Evolutionary conservation across 2,113 vertebrate genomes (phyloP), one percentile per base, ranked within the genome.

Genomic region (Procavia capensis): DNA sequence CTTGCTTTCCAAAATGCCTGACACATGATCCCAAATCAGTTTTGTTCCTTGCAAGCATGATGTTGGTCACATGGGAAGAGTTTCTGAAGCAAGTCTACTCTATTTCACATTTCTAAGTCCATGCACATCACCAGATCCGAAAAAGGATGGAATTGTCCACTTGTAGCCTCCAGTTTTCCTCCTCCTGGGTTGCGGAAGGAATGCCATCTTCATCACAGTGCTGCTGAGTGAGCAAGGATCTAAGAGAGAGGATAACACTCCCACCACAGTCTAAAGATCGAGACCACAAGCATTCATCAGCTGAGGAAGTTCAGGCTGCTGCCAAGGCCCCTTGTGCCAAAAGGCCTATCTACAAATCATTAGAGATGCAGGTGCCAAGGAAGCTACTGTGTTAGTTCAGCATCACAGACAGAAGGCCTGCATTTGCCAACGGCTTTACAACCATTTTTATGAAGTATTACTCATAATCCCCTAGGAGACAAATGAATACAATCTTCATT

Each of bases 1-100:
- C 57, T 95, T 93, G 90, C 87, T 90, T 93, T 91, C n/a, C 17
- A 92, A 97, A 94, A 96, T 91, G 91, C 96, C 96, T 95, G 97
- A 96, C 91, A 82, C 54, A 29, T 79, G 36, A 95, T 59, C 94
- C 74, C 61, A 76, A 74, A 47, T 75, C n/a, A 63, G 59, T 86
- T 31, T 59, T 66, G 14, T 76, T 27, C 80, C 70, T 63, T 88
- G 25, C 31, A 96, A 88, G 85, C 36, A 39, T 61, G 29, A 90
- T 57, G 6, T 59, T 47, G 39, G 22, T 89, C 64, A 36, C n/a
- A 39, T 24, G 13, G 81, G n/a, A 94, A 88, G 45, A 24, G 39
- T 47, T 89, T 64, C 50, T 74, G 27, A 72, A 93, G 36, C 59
- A 85, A 41, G 27, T 50, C 45, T 92, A 19, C 8, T 93, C 88